Percentiles rank a stretch among this genome's conserved stretches.
Evolutionary conservation across 2,113 vertebrate species (phyloP).

Genomic region (Sorex fumeus): DNA sequence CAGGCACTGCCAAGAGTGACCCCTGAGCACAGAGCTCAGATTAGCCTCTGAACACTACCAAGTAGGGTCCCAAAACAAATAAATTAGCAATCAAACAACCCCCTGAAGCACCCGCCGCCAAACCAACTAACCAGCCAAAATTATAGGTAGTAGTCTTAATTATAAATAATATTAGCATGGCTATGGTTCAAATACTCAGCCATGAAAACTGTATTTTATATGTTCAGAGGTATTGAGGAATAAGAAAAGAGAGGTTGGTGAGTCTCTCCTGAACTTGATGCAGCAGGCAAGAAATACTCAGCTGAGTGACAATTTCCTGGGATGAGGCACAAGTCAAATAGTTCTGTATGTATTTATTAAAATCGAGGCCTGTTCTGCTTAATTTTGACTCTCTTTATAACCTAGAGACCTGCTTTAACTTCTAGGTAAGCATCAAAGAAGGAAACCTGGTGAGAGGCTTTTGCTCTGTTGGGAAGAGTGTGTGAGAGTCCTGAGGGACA

Average conservation of each 20-base stretch:
- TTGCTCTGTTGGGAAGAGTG: not conserved
- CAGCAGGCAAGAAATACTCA: not conserved
- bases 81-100: too few relatives aligned
- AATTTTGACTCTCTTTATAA: conserved; percentile 6
- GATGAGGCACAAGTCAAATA: conserved; percentile 28
- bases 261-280: not conserved
- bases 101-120: too few relatives aligned
- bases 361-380: conserved; percentile 16
- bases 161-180: not conserved
- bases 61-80: too few relatives aligned
- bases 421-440: conserved; percentile 36
- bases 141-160: not conserved
- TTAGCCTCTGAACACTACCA: too few relatives aligned
- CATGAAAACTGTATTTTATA: not conserved
- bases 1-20: too few relatives aligned
- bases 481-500: not conserved
- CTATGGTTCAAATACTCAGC: not conserved
- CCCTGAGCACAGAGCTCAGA: too few relatives aligned
- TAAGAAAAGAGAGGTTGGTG: not conserved
- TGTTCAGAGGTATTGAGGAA: not conserved
- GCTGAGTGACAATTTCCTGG: not conserved
- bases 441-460: not conserved
- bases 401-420: not conserved
- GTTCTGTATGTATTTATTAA: not conserved
- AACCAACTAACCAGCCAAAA: not conserved